Percentiles rank a stretch among this genome's conserved stretches.
Conservation (phyloP, 2,797 vertebrate genomes). For the Ficedula albicollis region DNA sequence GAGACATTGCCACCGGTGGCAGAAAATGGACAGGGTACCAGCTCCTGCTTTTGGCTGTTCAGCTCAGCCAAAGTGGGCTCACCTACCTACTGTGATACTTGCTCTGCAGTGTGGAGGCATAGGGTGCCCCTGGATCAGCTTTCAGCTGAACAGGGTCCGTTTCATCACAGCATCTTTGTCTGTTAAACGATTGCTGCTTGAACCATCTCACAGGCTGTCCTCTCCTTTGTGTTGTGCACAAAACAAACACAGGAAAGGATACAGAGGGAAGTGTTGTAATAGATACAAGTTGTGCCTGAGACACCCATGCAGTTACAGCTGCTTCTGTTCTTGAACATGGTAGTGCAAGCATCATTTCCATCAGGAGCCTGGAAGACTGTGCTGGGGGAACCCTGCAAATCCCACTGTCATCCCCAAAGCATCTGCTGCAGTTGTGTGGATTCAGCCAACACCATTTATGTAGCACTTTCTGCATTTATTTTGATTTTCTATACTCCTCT, state of each 20-base stretch:
- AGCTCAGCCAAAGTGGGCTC: not conserved
- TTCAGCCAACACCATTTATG: not conserved
- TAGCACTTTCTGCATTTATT: not conserved
- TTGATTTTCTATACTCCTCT: not conserved
- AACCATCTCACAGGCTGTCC: not conserved
- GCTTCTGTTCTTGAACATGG: not conserved
- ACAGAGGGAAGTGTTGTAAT: fast-evolving
- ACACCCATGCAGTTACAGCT: not conserved
- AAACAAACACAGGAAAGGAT: not conserved
- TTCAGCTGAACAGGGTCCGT: not conserved
- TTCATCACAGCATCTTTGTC: not conserved
- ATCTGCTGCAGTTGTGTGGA: not conserved
- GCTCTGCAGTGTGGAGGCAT: not conserved
- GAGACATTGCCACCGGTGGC: not conserved
- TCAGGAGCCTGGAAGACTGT: not conserved
- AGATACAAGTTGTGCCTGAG: not conserved
- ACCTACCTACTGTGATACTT: fast-evolving
- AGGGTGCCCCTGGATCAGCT: not conserved
- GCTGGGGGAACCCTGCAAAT: not conserved
- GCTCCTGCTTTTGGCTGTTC: not conserved
- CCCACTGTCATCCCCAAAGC: not conserved
- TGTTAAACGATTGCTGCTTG: not conserved
- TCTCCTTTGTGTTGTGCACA: not conserved
- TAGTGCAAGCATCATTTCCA: not conserved
- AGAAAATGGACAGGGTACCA: not conserved